Conservation (phyloP, 1,140 invertebrate genomes). For the Apocrypta bakeri region DNA sequence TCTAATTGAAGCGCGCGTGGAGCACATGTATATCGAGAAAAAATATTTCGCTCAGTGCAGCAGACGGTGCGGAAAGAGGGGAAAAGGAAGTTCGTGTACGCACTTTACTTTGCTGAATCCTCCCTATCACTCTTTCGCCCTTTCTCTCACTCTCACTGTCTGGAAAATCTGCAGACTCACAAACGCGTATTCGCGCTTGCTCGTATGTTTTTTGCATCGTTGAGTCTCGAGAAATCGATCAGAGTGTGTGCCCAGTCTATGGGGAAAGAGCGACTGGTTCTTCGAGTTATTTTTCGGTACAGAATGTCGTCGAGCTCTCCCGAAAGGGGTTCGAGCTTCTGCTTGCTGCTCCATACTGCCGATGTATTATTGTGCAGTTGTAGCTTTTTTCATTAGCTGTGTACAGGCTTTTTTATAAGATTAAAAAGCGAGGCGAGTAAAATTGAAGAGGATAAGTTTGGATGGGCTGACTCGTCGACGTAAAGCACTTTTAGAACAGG, state of each 20-base stretch:
- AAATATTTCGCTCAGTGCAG: conserved; percentile 31
- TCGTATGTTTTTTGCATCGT: not conserved
- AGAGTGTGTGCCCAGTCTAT: not conserved
- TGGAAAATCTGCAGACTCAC: conserved; percentile 7
- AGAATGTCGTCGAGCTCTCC: not conserved
- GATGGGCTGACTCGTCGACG: not conserved
- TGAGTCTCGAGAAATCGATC: conserved; percentile 38
- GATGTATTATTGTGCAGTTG: not conserved
- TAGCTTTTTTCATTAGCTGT: not conserved
- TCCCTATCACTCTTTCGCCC: no score
- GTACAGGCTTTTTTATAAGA: not conserved
- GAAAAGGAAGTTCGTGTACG: not conserved
- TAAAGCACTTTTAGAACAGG: conserved; percentile 12
- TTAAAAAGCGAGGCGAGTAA: not conserved
- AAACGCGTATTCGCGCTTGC: not conserved
- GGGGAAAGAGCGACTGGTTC: not conserved
- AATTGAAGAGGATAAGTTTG: not conserved
- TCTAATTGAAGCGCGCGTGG: conserved; percentile 46
- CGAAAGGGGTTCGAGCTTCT: not conserved
- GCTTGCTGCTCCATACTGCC: not conserved
- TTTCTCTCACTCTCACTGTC: not conserved
- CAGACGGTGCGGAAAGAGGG: not conserved
- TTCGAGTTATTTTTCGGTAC: not conserved
- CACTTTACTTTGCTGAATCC: conserved; percentile 35
- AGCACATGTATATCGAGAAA: conserved; percentile 37